Conservation (phyloP, 64 coral and sea anemone genomes). For the Trachythela sp. region DNA sequence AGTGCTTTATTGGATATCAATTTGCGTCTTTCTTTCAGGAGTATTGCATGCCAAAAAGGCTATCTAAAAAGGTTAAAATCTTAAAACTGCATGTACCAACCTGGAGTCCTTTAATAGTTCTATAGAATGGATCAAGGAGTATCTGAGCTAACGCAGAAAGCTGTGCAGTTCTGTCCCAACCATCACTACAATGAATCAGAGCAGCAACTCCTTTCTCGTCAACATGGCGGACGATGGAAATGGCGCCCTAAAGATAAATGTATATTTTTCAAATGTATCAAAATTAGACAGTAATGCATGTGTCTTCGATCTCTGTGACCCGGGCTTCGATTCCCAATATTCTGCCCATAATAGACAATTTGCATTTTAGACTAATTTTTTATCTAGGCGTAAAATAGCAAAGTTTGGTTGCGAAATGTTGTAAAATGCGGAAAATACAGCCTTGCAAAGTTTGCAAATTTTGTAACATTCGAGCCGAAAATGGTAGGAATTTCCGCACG, state of each 20-base stretch:
- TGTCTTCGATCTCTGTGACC: too few species aligned
- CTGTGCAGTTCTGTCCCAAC: conserved; percentile 95
- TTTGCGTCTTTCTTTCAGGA: too few species aligned
- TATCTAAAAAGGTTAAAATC: not conserved
- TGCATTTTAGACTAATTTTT: not conserved
- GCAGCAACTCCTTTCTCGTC: conserved; percentile 84
- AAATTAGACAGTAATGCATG: not conserved
- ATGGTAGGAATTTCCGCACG: too few species aligned
- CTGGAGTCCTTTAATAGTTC: conserved; percentile 91
- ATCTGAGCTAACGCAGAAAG: conserved; percentile 81
- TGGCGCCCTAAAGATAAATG: conserved; percentile 58
- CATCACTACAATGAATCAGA: conserved; percentile 95
- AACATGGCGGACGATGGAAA: conserved; percentile 75
- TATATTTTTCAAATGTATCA: not conserved
- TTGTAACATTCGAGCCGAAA: too few species aligned
- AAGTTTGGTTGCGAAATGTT: not conserved
- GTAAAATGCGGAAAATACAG: too few species aligned
- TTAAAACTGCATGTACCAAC: not conserved
- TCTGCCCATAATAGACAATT: not conserved
- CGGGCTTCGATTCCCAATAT: too few species aligned
- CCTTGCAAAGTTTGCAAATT: not conserved
- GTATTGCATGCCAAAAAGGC: not conserved
- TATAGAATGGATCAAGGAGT: conserved; percentile 81
- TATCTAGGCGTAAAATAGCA: not conserved
- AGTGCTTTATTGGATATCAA: too few species aligned